Percentiles rank a stretch among this genome's conserved stretches.
phyloP scores from a whole-genome alignment of 2,797 vertebrate species.

The Rhinella marina region DNA sequence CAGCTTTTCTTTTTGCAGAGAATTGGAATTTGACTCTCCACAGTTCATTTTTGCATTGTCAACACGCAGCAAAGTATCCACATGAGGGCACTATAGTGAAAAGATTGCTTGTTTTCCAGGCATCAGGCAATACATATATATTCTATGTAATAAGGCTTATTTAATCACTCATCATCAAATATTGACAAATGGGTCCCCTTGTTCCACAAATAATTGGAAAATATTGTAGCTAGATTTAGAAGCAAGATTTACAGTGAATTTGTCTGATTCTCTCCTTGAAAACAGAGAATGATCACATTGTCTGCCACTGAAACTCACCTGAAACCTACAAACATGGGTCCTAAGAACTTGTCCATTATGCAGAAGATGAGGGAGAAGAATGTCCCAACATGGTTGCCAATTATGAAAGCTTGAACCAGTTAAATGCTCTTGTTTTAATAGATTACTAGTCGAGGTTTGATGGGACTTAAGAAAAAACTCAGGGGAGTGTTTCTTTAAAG shows the following conservation, averaged over 20 bases:
- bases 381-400: too few species aligned
- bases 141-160: not conserved
- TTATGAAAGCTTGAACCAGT: too few species aligned
- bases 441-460: too few species aligned
- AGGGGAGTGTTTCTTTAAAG: too few species aligned
- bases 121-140: not conserved
- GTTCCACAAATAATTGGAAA: not conserved
- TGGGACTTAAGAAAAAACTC: too few species aligned
- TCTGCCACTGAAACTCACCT: too few species aligned
- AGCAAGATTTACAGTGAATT: not conserved
- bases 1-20: not conserved
- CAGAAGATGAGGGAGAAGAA: too few species aligned
- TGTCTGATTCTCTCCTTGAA: not conserved
- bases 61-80: not conserved
- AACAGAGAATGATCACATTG: too few species aligned
- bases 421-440: too few species aligned
- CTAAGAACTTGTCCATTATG: too few species aligned
- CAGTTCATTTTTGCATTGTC: not conserved
- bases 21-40: not conserved
- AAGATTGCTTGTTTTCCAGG: not conserved
- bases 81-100: constrained; percentile 37
- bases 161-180: too few species aligned
- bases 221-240: not conserved
- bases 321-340: too few species aligned
- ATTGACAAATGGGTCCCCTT: not conserved